phyloP scores from a whole-genome alignment of 2,797 vertebrate species.

The Zonotrichia albicollis region DNA sequence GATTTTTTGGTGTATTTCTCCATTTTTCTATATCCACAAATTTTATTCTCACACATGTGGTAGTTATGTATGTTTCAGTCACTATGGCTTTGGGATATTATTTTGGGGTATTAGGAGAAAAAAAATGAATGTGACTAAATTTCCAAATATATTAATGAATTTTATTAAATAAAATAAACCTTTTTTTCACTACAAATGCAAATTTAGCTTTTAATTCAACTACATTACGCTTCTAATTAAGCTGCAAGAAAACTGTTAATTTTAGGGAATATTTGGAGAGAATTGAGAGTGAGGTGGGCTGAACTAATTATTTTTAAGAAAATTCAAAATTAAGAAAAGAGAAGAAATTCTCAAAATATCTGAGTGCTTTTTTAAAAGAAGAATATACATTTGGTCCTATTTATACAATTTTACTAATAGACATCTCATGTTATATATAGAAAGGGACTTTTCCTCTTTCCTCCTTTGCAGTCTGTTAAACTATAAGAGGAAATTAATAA shows the following conservation, averaged over 20 bases:
- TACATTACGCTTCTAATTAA: background rate
- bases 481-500: background rate
- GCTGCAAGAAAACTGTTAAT: rapidly evolving
- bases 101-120: background rate
- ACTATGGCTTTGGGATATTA: background rate
- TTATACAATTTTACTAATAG: background rate
- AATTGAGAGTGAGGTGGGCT: background rate
- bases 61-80: background rate
- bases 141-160: background rate
- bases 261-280: background rate
- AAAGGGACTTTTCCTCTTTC: background rate
- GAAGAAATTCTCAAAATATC: background rate
- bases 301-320: background rate
- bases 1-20: background rate
- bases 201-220: background rate
- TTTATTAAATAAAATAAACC: background rate
- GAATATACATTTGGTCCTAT: rapidly evolving
- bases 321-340: background rate
- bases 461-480: background rate
- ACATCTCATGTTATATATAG: background rate
- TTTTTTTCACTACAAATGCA: background rate
- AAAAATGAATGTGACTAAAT: background rate
- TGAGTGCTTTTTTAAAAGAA: rapidly evolving
- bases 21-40: background rate
- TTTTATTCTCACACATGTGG: rapidly evolving